phyloP scores from a whole-genome alignment of 2,888 invertebrate species.

The Frankliniella fusca region DNA sequence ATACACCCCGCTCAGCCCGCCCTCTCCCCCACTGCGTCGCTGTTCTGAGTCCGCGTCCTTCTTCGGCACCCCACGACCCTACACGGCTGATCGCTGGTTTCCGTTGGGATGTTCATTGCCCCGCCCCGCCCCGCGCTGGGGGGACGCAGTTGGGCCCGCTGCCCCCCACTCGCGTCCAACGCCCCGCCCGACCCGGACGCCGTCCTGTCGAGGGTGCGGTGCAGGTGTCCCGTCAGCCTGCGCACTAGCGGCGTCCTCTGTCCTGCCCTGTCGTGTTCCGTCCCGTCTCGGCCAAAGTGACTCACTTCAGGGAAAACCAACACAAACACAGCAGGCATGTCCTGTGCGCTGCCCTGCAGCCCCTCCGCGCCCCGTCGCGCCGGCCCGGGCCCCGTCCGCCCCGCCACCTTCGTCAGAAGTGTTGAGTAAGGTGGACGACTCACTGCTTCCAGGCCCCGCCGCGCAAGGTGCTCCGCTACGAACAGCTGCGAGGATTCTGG shows the following conservation, averaged over 20 bases:
- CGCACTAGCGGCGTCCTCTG: too few relatives aligned
- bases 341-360: neutral
- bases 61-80: too few relatives aligned
- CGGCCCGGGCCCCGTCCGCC: neutral
- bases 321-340: too few relatives aligned
- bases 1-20: neutral
- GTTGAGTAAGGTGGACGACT: too few relatives aligned
- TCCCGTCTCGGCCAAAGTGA: too few relatives aligned
- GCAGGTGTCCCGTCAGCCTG: constrained; percentile 37
- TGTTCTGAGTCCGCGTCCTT: too few relatives aligned
- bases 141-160: constrained; percentile 32
- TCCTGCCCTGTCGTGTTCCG: too few relatives aligned
- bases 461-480: too few relatives aligned
- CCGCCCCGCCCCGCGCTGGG: constrained; percentile 23
- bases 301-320: too few relatives aligned
- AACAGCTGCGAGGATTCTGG: too few relatives aligned
- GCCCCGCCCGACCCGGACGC: constrained; percentile 36
- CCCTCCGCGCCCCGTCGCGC: neutral
- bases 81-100: neutral
- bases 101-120: neutral
- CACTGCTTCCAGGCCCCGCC: too few relatives aligned
- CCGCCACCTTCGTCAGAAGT: neutral
- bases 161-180: constrained; percentile 17
- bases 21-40: neutral
- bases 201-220: constrained; percentile 37